These are phyloP conservation scores for Decapterus maruadsi DNA, from an alignment of 2,797 vertebrate genomes.

Conservation along the genomic window DNA sequence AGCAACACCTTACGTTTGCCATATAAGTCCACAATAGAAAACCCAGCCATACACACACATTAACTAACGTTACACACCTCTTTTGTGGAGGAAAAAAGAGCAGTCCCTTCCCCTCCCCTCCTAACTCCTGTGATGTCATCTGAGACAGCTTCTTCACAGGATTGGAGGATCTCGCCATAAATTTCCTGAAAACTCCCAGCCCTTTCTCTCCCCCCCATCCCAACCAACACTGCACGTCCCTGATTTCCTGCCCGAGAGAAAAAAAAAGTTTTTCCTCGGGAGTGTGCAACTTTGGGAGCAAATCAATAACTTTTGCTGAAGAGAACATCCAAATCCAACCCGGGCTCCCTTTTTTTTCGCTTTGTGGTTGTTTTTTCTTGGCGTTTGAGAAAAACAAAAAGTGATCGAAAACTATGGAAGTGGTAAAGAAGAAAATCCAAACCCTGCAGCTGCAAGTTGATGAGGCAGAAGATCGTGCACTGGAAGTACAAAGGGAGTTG, in stretches of 20 bases:
- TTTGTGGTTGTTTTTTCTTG: too few relatives aligned
- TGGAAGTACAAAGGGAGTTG: conserved; percentile 88
- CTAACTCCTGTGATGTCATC: conserved; percentile 83
- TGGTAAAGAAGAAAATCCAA: conserved; percentile 95
- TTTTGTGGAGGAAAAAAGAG: conserved; percentile 56
- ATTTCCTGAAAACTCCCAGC: conserved; percentile 82
- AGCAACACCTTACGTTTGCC: conserved; percentile 70
- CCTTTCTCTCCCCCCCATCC: conserved; percentile 54
- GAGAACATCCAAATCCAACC: not conserved
- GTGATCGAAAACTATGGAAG: conserved; percentile 82
- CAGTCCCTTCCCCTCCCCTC: conserved; percentile 69
- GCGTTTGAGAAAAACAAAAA: conserved; percentile 9
- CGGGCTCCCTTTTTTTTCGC: not conserved
- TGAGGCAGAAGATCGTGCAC: conserved; percentile 91
- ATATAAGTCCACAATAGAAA: conserved; percentile 77
- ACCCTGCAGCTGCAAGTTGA: conserved; percentile 92
- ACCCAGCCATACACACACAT: conserved; percentile 11
- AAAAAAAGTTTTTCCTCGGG: conserved; percentile 44
- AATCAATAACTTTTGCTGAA: conserved; percentile 15
- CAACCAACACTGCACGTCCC: conserved; percentile 60
- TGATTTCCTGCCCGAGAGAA: conserved; percentile 73
- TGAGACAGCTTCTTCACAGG: conserved; percentile 73
- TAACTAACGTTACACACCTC: conserved; percentile 56
- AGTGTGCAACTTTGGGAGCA: conserved; percentile 37
- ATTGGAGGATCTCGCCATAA: conserved; percentile 84